Evolutionary conservation across 2,797 vertebrate species (phyloP).

Genomic region (Coregonus sp.): DNA sequence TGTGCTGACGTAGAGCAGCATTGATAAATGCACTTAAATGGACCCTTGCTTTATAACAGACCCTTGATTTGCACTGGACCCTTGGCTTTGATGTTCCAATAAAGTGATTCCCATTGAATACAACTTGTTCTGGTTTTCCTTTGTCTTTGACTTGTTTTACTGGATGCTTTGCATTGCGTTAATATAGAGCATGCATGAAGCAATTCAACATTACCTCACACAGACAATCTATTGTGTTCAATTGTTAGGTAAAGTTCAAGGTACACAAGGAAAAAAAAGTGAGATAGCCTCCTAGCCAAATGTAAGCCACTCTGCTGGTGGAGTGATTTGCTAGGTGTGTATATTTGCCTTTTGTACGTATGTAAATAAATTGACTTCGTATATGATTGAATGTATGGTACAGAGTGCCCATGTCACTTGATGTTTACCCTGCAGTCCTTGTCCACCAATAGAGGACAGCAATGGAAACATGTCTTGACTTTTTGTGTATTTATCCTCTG

Average conservation of each 20-base stretch:
- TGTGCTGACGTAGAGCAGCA: slow-evolving; percentile 1
- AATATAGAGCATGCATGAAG: not conserved
- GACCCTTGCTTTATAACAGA: slow-evolving; percentile 35
- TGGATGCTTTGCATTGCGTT: not conserved
- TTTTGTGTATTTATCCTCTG: no score
- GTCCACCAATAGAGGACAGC: no score
- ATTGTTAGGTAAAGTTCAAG: not conserved
- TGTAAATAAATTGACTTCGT: no score
- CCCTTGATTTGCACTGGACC: slow-evolving; percentile 31
- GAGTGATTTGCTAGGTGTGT: no score
- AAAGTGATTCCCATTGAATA: slow-evolving; percentile 42
- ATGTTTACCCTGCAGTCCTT: no score
- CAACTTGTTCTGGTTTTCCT: slow-evolving; percentile 4
- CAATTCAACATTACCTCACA: not conserved
- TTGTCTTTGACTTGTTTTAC: slow-evolving; percentile 7
- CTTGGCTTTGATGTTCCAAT: slow-evolving; percentile 45
- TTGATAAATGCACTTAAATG: slow-evolving; percentile 34
- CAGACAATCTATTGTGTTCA: not conserved
- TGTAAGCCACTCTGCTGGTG: no score
- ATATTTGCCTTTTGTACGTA: no score
- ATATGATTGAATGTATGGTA: no score
- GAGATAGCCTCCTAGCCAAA: no score
- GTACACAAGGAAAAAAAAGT: no score
- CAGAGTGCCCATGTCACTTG: no score
- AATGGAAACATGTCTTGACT: no score